phyloP scores from a whole-genome alignment of 2,888 invertebrate genomes.

The Aromia moschata region DNA sequence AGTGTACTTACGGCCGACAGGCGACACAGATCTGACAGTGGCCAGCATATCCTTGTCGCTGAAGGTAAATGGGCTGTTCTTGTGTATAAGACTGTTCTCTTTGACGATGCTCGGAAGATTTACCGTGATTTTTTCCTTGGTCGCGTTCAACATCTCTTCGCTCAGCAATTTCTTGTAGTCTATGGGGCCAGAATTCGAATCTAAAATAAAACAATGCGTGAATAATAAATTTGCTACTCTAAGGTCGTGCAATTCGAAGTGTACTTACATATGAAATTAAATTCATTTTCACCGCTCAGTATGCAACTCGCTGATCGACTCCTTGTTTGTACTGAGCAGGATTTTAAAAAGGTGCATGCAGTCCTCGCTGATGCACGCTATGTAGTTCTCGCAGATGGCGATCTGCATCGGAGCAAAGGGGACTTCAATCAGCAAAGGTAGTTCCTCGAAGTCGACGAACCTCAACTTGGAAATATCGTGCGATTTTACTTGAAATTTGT shows the following conservation, averaged over 20 bases:
- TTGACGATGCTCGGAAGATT: constrained; percentile 60
- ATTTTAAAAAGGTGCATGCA: constrained; percentile 73
- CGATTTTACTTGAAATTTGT: constrained; percentile 71
- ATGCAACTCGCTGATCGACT: constrained; percentile 37
- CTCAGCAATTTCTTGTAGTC: constrained; percentile 57
- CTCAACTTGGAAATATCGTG: constrained; percentile 74
- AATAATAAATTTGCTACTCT: constrained; percentile 20
- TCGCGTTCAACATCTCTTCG: constrained; percentile 51
- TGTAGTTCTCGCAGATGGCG: constrained; percentile 73
- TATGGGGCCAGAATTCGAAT: constrained; percentile 32
- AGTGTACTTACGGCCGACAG: no score
- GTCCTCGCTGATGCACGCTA: constrained; percentile 70
- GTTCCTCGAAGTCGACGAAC: constrained; percentile 76
- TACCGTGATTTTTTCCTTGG: constrained; percentile 57
- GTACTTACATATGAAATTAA: constrained; percentile 56
- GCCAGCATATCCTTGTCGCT: constrained; percentile 63
- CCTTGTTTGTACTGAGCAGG: constrained; percentile 38
- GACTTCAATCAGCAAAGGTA: constrained; percentile 72
- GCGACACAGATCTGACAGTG: constrained; percentile 57
- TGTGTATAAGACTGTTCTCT: constrained; percentile 61
- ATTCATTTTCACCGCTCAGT: constrained; percentile 44
- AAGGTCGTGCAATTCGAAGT: no score
- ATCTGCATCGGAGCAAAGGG: constrained; percentile 70
- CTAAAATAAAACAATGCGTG: constrained; percentile 32
- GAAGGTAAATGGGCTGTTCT: constrained; percentile 62